phyloP scores from a whole-genome alignment of 2,113 vertebrate species.

The Barnardius zonarius region DNA sequence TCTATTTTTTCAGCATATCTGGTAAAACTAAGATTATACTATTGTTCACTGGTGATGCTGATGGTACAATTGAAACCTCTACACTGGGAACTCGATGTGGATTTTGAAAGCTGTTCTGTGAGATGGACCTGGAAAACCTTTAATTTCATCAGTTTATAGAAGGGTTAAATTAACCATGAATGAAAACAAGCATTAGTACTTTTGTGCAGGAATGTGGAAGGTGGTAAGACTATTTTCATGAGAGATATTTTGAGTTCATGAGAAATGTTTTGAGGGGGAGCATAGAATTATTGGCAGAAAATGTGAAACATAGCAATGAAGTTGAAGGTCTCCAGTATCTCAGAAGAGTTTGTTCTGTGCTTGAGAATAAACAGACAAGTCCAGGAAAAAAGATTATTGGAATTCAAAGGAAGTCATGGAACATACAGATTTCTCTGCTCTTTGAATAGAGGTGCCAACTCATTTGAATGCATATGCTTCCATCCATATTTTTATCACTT shows the following conservation, averaged over 20 bases:
- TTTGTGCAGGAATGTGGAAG: neutral
- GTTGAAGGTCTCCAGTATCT: neutral
- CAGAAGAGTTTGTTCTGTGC: neutral
- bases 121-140: neutral
- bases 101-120: neutral
- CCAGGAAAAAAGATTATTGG: neutral
- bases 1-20: neutral
- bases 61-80: neutral
- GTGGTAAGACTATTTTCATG: neutral
- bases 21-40: neutral
- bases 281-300: neutral
- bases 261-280: neutral
- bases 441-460: slow-evolving; percentile 35
- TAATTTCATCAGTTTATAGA: neutral
- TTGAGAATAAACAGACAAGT: neutral
- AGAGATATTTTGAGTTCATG: neutral
- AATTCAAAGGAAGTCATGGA: neutral
- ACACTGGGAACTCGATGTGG: neutral
- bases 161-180: neutral
- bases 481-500: slow-evolving; percentile 46
- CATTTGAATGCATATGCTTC: slow-evolving; percentile 33
- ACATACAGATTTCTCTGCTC: neutral
- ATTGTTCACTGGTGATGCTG: neutral
- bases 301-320: neutral
- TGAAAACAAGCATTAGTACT: neutral